A percentile compares a stretch with the other conserved stretches of the same genome.
phyloP scores from a whole-genome alignment of 2,113 vertebrate species.

The Alectura lathami region DNA sequence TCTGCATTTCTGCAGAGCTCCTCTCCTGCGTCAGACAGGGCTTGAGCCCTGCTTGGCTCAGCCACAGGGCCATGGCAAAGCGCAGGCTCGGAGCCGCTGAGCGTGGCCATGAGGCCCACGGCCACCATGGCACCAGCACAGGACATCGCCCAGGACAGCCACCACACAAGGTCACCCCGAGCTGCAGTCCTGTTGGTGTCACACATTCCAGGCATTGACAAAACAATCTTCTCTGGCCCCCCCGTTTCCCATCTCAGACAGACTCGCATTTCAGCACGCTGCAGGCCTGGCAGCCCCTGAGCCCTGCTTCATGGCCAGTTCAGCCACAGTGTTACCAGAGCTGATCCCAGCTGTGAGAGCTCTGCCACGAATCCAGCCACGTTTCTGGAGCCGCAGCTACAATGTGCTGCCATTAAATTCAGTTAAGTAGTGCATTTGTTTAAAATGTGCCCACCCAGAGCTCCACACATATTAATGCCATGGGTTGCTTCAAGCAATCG shows the following conservation, averaged over 20 bases:
- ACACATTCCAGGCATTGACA: neutral
- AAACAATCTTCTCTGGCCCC: neutral
- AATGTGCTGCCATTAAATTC: neutral
- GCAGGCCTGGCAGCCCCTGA: accelerated
- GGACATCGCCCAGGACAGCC: neutral
- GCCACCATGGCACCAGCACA: accelerated
- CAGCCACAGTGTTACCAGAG: accelerated
- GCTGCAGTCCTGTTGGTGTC: neutral
- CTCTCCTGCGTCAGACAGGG: neutral
- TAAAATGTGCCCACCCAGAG: neutral
- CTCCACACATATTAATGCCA: neutral
- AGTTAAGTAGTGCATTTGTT: neutral
- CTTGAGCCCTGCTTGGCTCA: neutral
- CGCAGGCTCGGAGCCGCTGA: neutral
- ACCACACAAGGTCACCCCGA: neutral
- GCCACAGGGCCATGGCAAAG: neutral
- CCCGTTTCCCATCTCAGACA: neutral
- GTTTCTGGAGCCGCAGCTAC: neutral
- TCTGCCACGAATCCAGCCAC: neutral
- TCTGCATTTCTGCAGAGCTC: neutral
- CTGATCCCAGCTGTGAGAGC: neutral
- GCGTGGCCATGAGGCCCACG: too few relatives aligned
- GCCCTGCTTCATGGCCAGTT: neutral
- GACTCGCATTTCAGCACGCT: accelerated
- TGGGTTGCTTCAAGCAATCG: neutral